phyloP scores from a whole-genome alignment of 2,797 vertebrate genomes.

The Mus caroli region DNA sequence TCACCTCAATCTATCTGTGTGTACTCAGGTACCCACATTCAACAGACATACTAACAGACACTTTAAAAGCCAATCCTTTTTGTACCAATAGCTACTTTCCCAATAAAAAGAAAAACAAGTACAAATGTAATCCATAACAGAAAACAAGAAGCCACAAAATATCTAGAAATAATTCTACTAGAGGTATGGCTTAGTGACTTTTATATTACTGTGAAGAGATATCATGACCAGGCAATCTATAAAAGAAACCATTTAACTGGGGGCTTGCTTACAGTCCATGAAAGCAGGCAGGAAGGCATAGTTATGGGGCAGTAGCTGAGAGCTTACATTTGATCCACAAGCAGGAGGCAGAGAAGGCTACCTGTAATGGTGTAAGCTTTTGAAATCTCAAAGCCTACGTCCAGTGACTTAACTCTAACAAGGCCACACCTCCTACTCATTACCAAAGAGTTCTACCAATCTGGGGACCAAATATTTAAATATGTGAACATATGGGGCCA shows the following conservation, averaged over 20 bases:
- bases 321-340: background rate
- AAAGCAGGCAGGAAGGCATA: background rate
- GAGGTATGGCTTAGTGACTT: background rate
- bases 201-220: background rate
- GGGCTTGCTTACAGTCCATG: background rate
- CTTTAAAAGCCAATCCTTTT: background rate
- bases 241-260: background rate
- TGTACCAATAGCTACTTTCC: background rate
- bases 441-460: no score
- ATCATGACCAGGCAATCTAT: background rate
- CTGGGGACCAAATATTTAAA: background rate
- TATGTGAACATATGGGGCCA: background rate
- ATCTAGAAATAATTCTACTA: background rate
- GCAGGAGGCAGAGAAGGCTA: background rate
- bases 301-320: background rate
- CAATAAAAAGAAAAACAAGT: background rate
- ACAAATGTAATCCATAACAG: background rate
- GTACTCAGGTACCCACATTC: background rate
- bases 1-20: no score
- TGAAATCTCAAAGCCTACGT: background rate
- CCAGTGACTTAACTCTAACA: background rate
- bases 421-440: background rate
- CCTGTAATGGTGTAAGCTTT: background rate
- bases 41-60: background rate
- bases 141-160: background rate